Evolutionary conservation across 2,888 invertebrate genomes (phyloP).

Genomic region (Drosophila maculinotata): DNA sequence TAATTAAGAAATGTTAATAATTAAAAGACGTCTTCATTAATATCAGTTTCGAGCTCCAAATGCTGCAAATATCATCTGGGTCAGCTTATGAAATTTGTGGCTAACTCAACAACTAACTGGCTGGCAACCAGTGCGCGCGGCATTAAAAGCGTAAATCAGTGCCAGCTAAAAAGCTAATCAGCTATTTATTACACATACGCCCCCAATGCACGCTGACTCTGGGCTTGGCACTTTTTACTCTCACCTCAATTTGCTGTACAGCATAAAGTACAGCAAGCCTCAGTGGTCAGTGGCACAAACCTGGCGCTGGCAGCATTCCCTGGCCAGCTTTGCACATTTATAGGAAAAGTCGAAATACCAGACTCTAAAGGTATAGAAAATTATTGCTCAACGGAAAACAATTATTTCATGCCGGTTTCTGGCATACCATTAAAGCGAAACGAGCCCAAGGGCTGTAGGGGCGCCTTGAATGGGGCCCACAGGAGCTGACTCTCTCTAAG

Average conservation of each 20-base stretch:
- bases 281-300: conserved; percentile 13
- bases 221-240: conserved; percentile 55
- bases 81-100: conserved; percentile 54
- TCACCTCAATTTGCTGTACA: conserved; percentile 65
- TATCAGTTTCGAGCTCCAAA: conserved; percentile 26
- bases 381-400: conserved; percentile 79
- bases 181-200: conserved; percentile 60
- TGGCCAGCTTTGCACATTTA: conserved; percentile 33
- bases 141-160: conserved; percentile 37
- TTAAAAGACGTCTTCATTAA: conserved; percentile 9
- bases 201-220: conserved; percentile 29
- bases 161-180: conserved; percentile 62
- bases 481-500: conserved; percentile 1
- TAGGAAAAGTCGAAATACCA: conserved; percentile 2
- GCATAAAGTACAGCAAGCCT: conserved; percentile 28
- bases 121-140: conserved; percentile 42
- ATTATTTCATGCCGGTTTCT: conserved; percentile 70
- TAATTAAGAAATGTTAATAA: background rate
- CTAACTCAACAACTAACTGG: conserved; percentile 10
- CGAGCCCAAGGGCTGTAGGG: conserved; percentile 14
- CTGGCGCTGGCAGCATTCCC: conserved; percentile 20
- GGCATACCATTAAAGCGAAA: conserved; percentile 60
- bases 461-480: conserved; percentile 6
- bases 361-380: conserved; percentile 60
- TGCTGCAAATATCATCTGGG: conserved; percentile 19